These are phyloP conservation scores for Chrysogorgia sp. DNA, from an alignment of 92 coral and sea anemone species.

Conservation along the genomic window DNA sequence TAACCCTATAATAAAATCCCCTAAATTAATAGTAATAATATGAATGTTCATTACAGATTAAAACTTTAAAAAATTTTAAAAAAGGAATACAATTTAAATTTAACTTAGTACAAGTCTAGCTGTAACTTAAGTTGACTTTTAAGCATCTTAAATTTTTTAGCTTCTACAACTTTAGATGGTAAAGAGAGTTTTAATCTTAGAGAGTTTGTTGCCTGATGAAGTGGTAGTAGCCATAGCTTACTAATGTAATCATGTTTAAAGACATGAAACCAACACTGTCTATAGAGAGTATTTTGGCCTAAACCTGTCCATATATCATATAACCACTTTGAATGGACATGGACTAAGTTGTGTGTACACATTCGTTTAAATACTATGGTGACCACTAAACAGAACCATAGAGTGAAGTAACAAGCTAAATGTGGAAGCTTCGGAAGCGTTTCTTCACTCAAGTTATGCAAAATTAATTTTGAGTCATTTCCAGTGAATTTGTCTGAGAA, in stretches of 20 bases:
- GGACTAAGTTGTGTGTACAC: slow-evolving; percentile 65
- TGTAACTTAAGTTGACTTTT: too few species aligned
- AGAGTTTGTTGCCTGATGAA: slow-evolving; percentile 45
- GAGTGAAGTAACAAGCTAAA: slow-evolving; percentile 54
- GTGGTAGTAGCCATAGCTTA: slow-evolving; percentile 56
- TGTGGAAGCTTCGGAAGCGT: slow-evolving; percentile 28
- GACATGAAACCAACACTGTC: slow-evolving; percentile 51
- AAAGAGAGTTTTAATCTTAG: too few species aligned
- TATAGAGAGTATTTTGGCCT: slow-evolving; percentile 53
- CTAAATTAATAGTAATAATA: too few species aligned
- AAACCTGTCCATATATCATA: slow-evolving; percentile 62
- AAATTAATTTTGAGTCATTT: slow-evolving; percentile 58
- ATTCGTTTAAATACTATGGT: slow-evolving; percentile 37
- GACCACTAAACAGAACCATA: slow-evolving; percentile 43
- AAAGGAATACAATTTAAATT: too few species aligned
- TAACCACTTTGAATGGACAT: slow-evolving; percentile 60
- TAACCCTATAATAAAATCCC: too few species aligned
- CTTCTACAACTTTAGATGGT: too few species aligned
- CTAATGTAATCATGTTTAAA: slow-evolving; percentile 25
- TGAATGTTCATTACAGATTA: too few species aligned
- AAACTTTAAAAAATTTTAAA: too few species aligned
- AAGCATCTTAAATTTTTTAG: too few species aligned
- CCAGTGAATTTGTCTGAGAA: slow-evolving; percentile 60
- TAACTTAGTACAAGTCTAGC: too few species aligned
- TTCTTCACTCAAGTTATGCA: slow-evolving; percentile 54